These are phyloP conservation scores for Halictus rubicundus DNA, from an alignment of 1,140 invertebrate genomes.

Conservation along the genomic window DNA sequence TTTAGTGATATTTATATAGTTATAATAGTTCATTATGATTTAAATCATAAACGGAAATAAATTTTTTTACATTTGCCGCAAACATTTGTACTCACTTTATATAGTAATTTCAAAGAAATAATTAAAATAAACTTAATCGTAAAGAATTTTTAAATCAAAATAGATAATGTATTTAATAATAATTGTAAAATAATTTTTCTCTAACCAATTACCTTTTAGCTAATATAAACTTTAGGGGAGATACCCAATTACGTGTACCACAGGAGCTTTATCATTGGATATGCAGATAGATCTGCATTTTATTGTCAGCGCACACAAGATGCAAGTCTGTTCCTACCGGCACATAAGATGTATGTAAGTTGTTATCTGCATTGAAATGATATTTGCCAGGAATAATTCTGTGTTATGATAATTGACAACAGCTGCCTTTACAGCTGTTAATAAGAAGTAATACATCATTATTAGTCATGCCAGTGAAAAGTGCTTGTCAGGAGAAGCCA, in stretches of 20 bases:
- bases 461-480: constrained; percentile 54
- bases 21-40: background rate
- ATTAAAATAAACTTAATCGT: background rate
- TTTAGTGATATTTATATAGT: too few species aligned
- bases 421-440: constrained; percentile 68
- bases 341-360: constrained; percentile 25
- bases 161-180: too few species aligned
- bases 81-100: background rate
- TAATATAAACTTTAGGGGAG: background rate
- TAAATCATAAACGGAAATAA: background rate
- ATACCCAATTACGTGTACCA: background rate
- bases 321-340: constrained; percentile 18
- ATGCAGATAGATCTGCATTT: constrained; percentile 16
- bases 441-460: constrained; percentile 51
- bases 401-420: constrained; percentile 72
- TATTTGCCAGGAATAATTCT: constrained; percentile 68
- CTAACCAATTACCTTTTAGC: background rate
- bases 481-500: constrained; percentile 22
- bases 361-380: constrained; percentile 62
- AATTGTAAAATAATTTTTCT: background rate
- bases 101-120: background rate
- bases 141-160: background rate
- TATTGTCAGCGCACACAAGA: constrained; percentile 5
- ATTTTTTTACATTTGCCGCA: background rate
- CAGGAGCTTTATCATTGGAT: background rate